These are phyloP conservation scores for Eulithis testata DNA, from an alignment of 2,888 invertebrate species.

Conservation along the genomic window DNA sequence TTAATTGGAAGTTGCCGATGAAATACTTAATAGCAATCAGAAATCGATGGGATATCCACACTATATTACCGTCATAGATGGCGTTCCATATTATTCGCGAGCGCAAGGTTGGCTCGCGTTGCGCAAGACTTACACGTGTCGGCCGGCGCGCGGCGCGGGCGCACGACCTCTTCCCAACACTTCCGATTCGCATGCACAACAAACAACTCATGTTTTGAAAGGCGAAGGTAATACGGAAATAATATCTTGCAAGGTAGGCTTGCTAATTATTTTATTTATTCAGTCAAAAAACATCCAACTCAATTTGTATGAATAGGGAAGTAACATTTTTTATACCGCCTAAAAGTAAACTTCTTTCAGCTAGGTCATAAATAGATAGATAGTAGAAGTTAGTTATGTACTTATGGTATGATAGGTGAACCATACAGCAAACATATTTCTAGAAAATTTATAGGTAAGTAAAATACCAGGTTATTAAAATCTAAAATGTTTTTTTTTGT, in stretches of 20 bases:
- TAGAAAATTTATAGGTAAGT: too few species aligned
- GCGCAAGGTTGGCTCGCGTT: constrained; percentile 75
- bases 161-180: constrained; percentile 75
- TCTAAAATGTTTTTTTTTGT: too few species aligned
- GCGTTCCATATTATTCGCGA: constrained; percentile 73
- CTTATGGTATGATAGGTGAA: too few species aligned
- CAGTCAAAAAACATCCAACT: constrained; percentile 11
- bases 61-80: constrained; percentile 45
- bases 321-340: not conserved
- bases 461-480: too few species aligned
- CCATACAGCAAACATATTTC: too few species aligned
- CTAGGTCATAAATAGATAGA: too few species aligned
- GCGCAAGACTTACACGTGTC: constrained; percentile 78
- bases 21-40: not conserved
- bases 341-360: not conserved
- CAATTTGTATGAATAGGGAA: not conserved
- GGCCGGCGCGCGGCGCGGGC: constrained; percentile 44
- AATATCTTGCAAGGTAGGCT: constrained; percentile 33
- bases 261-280: constrained; percentile 40
- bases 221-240: constrained; percentile 73
- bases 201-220: constrained; percentile 64
- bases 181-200: constrained; percentile 81
- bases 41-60: constrained; percentile 46
- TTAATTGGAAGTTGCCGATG: too few species aligned
- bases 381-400: too few species aligned